Base-by-base conservation (phyloP, 2,888 invertebrate species). In the Andrena marginata region DNA sequence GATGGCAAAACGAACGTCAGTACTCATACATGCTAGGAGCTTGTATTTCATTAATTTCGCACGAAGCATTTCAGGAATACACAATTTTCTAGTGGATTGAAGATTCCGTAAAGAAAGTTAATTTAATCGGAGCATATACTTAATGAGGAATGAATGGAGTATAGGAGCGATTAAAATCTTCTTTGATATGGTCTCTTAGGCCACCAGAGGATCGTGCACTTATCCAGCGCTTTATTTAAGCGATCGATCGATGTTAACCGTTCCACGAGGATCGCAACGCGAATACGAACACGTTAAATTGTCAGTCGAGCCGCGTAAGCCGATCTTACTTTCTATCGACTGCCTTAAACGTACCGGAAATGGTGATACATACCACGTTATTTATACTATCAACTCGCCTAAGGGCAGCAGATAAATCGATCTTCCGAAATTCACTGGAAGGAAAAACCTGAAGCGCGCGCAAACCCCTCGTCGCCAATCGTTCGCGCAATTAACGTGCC, bases 321-420 rank as follows among this genome's bases (percentile, higher is more conserved):
- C 77, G 85, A 86, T 90, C 87, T 90, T 89, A 91, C 91, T 91
- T 91, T 91, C 91, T 89, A 90, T 78, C 82, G 87, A 56, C 70
- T 73, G 78, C 88, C 85, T 82, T 81, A 88, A 86, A 64, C 82
- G 82, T 70, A 83, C 89, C 89, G 90, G 91, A 91, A 91, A 87
- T 71, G 16, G 31, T 63, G 48, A 62, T 67, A 68, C 31, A 71
- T 16, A 33, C 54, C 29, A 35, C 49, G 67, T 48, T 75, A 76
- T 56, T 81, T 65, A 60, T 68, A n/a, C 64, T 62, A 69, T 48
- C 63, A 62, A 64, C 23, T 60, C 13, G 54, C 23, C 16, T 33
- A 31, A 48, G 33, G 23, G 31, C 71, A 20, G 13, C 29, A 56
- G 7, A 23, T 56, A 78, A 70, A 76, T 62, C 56, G 29, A 72